A percentile compares a stretch with the other conserved stretches of the same genome.
phyloP scores from a whole-genome alignment of 2,113 vertebrate species.

The Labrus mixtus region DNA sequence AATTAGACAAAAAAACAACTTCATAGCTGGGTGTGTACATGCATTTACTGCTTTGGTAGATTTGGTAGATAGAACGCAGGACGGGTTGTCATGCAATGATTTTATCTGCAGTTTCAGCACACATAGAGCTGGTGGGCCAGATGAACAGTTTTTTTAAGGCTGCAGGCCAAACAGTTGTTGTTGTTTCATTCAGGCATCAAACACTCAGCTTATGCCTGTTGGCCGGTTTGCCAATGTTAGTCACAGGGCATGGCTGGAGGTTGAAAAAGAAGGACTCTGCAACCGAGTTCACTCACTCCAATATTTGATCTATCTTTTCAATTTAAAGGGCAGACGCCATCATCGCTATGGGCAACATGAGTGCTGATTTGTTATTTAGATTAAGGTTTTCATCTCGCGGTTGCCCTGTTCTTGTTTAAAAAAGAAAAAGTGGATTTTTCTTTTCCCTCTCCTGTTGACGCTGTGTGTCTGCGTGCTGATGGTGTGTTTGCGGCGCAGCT shows the following conservation, averaged over 20 bases:
- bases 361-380: constrained; percentile 52
- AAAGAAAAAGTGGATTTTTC: constrained; percentile 9
- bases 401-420: constrained; percentile 21
- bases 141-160: constrained; percentile 19
- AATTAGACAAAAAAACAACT: neutral
- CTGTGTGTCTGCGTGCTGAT: constrained; percentile 24
- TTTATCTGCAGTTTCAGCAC: constrained; percentile 8
- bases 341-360: constrained; percentile 12
- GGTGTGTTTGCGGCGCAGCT: constrained; percentile 47
- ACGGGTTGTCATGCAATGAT: too few species aligned
- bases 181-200: constrained; percentile 25
- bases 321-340: constrained; percentile 37
- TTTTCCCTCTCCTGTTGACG: constrained; percentile 2
- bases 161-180: neutral
- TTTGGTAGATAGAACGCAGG: too few species aligned
- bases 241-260: constrained; percentile 35
- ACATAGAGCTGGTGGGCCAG: constrained; percentile 3
- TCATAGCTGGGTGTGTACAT: neutral
- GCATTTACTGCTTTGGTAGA: neutral
- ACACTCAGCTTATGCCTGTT: constrained; percentile 28
- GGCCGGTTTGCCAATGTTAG: constrained; percentile 33
- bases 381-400: constrained; percentile 30
- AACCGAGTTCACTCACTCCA: constrained; percentile 19
- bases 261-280: constrained; percentile 13
- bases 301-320: constrained; percentile 30